These are phyloP conservation scores for Aix galericulata DNA, from an alignment of 2,113 vertebrate species.

Conservation along the genomic window DNA sequence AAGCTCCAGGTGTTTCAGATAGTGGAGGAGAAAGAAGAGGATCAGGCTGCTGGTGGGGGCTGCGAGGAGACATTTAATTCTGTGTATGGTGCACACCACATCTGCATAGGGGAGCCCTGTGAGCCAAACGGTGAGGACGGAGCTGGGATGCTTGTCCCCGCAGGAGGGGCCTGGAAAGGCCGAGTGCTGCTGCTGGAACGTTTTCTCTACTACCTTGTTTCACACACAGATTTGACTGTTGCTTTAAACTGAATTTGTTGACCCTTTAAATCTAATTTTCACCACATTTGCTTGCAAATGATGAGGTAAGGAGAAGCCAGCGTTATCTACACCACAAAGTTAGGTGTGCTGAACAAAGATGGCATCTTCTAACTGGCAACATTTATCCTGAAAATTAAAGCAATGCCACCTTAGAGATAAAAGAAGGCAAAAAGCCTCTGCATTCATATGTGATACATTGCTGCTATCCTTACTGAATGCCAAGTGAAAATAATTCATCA, in stretches of 20 bases:
- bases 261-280: constrained; percentile 24
- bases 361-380: neutral
- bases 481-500: constrained; percentile 4
- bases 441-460: neutral
- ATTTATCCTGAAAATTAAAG: constrained; percentile 26
- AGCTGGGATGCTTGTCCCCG: neutral
- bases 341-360: neutral
- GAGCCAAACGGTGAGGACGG: neutral
- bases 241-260: constrained; percentile 5
- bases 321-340: neutral
- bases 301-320: neutral
- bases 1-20: neutral
- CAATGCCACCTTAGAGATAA: neutral
- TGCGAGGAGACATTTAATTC: neutral
- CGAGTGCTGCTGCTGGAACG: neutral
- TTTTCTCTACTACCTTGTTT: neutral
- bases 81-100: neutral
- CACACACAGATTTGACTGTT: neutral
- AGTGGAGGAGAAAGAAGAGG: neutral
- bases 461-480: neutral
- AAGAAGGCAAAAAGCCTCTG: neutral
- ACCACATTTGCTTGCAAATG: neutral
- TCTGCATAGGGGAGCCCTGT: neutral
- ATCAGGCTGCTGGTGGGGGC: neutral
- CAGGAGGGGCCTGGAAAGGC: neutral